phyloP scores from a whole-genome alignment of 2,888 invertebrate genomes.

The Eupelmus urozonus region DNA sequence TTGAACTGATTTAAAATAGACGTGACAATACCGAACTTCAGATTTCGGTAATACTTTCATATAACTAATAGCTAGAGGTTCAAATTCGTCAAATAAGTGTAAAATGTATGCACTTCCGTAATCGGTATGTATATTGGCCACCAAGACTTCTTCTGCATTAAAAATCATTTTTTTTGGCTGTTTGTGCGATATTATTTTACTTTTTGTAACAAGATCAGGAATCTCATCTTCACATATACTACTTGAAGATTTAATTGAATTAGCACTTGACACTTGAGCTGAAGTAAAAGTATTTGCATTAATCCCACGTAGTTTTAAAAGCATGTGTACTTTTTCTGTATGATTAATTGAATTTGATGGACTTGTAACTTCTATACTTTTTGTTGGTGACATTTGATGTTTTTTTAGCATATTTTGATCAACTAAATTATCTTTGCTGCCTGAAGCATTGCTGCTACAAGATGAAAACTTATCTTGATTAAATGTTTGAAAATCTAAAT shows the following conservation, averaged over 20 bases:
- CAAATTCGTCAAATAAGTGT: constrained; percentile 67
- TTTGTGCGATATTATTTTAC: not conserved
- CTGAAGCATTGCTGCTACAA: not conserved
- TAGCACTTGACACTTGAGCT: not conserved
- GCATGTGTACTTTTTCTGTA: not conserved
- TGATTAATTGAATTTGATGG: not conserved
- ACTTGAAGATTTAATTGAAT: not conserved
- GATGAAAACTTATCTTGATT: constrained; percentile 24
- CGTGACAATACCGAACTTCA: constrained; percentile 67
- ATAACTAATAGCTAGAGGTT: constrained; percentile 65
- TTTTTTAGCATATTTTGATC: not conserved
- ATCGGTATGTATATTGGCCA: constrained; percentile 67
- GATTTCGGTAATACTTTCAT: constrained; percentile 59
- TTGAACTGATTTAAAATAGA: constrained; percentile 65
- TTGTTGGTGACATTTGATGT: not conserved
- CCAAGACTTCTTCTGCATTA: constrained; percentile 66
- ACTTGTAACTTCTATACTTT: not conserved
- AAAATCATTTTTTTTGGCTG: constrained; percentile 33
- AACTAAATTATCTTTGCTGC: not conserved
- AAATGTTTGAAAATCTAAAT: not conserved
- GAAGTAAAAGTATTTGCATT: not conserved
- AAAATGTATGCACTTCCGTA: constrained; percentile 66
- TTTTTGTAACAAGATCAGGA: constrained; percentile 36
- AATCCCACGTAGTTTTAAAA: constrained; percentile 5
- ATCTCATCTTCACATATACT: constrained; percentile 24